Evolutionary conservation across 2,888 invertebrate genomes (phyloP), one percentile per base, ranked within the genome.

Genomic region (Cheilosia vernalis): DNA sequence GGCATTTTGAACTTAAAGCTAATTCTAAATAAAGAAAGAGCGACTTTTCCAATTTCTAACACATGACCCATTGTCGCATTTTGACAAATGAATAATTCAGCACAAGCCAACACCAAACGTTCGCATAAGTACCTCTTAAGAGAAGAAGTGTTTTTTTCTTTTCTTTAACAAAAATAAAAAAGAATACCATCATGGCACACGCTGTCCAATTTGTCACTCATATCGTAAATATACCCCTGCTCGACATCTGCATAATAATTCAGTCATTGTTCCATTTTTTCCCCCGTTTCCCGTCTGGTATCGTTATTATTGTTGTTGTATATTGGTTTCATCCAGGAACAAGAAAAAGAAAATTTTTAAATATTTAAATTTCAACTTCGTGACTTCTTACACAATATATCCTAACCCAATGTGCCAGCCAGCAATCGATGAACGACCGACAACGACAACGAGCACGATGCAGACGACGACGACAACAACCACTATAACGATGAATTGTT

Each of bases 341-440:
- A 27, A 15, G 2, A 51, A 21, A 51, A 21, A 51, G 6, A 10
- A 51, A 13, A 51, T 30, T 30, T 30, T 13, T 24, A 24, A 66
- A 84, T 79, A 84, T 84, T 79, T 79, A 79, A 84, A 84, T 84
- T 84, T 79, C 70, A 79, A 74, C 74, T 74, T 84, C 84, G 84
- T 84, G 84, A 84, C 84, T 84, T 78, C 74, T 84, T 79, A 69
- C 69, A 79, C 73, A 77, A 82, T 66, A 82, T 30, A 30, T 30
- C 40, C 27, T 19, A 51, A 67, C 42, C 30, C 40, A 56, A 60
- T 53, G 77, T 42, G 77, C 44, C 61, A 69, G 51, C 6, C 19
- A 51, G 24, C 53, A 74, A 81, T 81, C 80, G 80, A 81, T 81
- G 55, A 76, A 81, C 66, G 63, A 49, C 70, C 70, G 63, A 56